Evolutionary conservation across 2,113 vertebrate species (phyloP).

Genomic region (Mirounga angustirostris): DNA sequence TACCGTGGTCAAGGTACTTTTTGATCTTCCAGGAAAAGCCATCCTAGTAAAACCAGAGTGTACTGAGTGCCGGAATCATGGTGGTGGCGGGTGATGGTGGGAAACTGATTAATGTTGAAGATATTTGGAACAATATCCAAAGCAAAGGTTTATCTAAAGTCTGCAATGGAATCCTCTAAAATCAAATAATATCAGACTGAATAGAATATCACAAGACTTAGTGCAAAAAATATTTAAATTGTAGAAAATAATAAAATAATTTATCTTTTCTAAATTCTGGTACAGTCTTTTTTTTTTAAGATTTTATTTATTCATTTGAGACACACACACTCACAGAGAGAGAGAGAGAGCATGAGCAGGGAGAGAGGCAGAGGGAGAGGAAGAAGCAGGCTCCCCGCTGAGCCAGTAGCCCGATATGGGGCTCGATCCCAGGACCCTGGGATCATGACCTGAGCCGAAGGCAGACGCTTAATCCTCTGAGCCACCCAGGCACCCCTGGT

Average conservation of each 20-base stretch:
- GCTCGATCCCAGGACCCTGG: too few relatives aligned
- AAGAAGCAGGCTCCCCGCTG: too few relatives aligned
- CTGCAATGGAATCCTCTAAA: background rate
- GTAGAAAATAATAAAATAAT: background rate
- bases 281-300: background rate
- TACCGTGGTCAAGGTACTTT: background rate
- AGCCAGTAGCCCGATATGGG: too few relatives aligned
- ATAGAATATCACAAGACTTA: background rate
- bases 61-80: background rate
- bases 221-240: background rate
- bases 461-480: too few relatives aligned
- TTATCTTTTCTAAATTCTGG: background rate
- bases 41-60: background rate
- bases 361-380: too few relatives aligned
- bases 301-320: too few relatives aligned
- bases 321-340: too few relatives aligned
- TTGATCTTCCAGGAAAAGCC: background rate
- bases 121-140: background rate
- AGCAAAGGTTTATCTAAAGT: background rate
- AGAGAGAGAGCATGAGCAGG: too few relatives aligned
- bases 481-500: too few relatives aligned
- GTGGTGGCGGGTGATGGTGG: accelerated
- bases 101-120: background rate
- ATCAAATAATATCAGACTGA: background rate
- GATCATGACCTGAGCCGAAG: too few relatives aligned